Conservation (phyloP, 2,797 vertebrate genomes). For the Limnodromus scolopaceus region DNA sequence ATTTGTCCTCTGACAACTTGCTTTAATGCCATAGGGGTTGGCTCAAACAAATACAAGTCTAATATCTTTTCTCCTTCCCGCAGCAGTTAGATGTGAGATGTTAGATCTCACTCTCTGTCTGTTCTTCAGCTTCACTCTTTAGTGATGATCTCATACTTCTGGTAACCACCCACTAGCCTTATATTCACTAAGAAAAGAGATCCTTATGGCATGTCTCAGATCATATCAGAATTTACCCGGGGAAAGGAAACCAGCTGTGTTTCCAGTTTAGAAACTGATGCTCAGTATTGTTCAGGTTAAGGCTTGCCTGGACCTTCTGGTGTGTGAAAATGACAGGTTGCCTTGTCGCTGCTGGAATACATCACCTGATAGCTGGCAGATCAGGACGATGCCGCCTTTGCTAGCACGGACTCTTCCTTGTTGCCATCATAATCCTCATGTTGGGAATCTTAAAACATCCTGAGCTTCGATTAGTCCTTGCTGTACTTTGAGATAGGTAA, state of each 20-base stretch:
- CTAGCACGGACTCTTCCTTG: background rate
- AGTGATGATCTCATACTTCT: background rate
- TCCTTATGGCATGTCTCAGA: background rate
- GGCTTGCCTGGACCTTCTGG: background rate
- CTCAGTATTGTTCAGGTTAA: background rate
- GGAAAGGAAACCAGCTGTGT: background rate
- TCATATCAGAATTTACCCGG: background rate
- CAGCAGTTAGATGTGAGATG: background rate
- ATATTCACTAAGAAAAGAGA: background rate
- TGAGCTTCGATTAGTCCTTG: background rate
- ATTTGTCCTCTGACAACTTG: background rate
- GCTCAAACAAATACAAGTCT: background rate
- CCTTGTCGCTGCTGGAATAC: background rate
- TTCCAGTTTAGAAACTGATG: background rate
- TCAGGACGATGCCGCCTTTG: background rate
- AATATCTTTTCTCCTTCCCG: background rate
- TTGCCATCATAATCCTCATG: background rate
- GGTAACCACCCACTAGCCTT: background rate
- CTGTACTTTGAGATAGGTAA: background rate
- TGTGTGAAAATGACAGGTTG: slow-evolving; percentile 7
- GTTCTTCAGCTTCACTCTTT: background rate
- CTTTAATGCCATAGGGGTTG: background rate
- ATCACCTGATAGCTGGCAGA: background rate
- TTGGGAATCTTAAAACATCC: background rate
- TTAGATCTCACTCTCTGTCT: background rate